Evolutionary conservation across 2,113 vertebrate genomes (phyloP).

Genomic region (Chamaea fasciata): DNA sequence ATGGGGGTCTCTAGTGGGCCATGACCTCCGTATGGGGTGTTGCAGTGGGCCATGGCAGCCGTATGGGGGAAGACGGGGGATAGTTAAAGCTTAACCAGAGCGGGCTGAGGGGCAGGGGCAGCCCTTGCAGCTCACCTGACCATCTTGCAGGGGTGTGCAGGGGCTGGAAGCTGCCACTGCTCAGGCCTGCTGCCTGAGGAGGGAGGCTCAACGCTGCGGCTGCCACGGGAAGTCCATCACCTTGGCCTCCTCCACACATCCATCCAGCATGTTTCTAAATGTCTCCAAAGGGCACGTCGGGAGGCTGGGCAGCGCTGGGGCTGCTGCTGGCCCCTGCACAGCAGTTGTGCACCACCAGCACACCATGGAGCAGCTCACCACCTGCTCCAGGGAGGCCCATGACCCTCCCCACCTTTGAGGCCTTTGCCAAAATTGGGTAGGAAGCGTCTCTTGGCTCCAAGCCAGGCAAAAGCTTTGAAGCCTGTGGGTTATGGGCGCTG

Average conservation of each 20-base stretch:
- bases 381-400: not conserved
- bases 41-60: not conserved
- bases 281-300: accelerated
- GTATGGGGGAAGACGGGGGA: no score
- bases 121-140: accelerated
- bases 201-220: accelerated
- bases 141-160: accelerated
- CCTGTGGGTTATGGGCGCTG: accelerated
- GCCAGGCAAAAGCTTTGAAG: not conserved
- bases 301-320: accelerated
- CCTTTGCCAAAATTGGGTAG: not conserved
- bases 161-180: not conserved
- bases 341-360: accelerated
- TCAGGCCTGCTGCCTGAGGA: not conserved
- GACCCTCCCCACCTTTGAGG: not conserved
- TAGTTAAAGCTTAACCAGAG: not conserved
- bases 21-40: not conserved
- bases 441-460: not conserved
- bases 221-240: accelerated
- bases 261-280: accelerated
- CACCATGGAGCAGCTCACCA: not conserved
- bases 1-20: not conserved
- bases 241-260: accelerated
- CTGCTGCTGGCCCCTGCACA: accelerated
- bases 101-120: not conserved